These are phyloP conservation scores for Burhinus bistriatus DNA, from an alignment of 2,113 vertebrate genomes.

Conservation along the genomic window DNA sequence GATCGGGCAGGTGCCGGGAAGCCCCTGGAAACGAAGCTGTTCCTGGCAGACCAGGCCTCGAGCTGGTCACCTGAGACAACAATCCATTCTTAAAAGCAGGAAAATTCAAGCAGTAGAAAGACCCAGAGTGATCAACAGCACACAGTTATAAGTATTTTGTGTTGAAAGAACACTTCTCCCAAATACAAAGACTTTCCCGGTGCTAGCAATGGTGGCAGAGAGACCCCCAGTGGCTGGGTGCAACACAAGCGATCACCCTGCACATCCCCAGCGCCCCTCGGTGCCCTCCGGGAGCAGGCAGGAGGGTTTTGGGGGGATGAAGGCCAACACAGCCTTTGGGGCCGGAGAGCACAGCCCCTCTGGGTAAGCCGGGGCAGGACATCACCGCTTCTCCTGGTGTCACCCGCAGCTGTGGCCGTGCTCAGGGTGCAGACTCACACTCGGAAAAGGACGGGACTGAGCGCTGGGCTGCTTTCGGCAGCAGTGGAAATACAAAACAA, in stretches of 20 bases:
- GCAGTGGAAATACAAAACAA: background rate
- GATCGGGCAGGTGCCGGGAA: background rate
- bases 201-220: background rate
- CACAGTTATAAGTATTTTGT: background rate
- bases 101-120: background rate
- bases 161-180: background rate
- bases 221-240: constrained; percentile 22
- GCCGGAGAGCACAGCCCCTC: background rate
- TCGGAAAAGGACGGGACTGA: background rate
- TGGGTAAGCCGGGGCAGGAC: background rate
- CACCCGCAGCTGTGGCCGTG: rapidly evolving
- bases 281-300: background rate
- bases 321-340: background rate
- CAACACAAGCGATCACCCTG: background rate
- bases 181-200: background rate
- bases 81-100: background rate
- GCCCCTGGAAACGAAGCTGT: background rate
- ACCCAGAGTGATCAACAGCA: background rate
- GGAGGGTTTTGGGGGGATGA: background rate
- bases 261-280: rapidly evolving
- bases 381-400: background rate
- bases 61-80: background rate
- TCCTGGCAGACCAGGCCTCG: background rate
- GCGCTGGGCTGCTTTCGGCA: background rate
- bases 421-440: rapidly evolving